A percentile compares a stretch with the other conserved stretches of the same genome.
Conservation (phyloP, 1,140 invertebrate genomes). For the Aphelenchoides fujianensis region DNA sequence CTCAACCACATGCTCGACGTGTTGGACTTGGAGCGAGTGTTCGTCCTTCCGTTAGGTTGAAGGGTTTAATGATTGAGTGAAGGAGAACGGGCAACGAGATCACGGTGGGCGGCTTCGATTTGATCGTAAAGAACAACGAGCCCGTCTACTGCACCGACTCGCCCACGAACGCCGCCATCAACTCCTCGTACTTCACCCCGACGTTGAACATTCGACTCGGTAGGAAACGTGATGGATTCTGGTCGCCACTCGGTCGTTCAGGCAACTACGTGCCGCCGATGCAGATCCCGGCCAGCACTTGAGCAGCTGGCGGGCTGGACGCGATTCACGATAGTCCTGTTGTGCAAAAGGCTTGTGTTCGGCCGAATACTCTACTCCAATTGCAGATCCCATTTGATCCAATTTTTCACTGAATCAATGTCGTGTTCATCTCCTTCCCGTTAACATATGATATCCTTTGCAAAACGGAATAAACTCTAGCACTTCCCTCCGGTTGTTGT, state of each 20-base stretch:
- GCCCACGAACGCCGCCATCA: conserved; percentile 29
- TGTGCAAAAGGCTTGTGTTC: no score
- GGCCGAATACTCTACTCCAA: no score
- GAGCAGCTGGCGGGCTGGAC: no score
- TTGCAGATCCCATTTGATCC: no score
- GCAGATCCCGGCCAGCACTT: not conserved
- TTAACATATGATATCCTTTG: no score
- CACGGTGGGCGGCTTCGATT: conserved; percentile 49
- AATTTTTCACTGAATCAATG: no score
- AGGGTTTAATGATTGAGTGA: conserved; percentile 19
- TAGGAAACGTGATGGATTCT: conserved; percentile 2
- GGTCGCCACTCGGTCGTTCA: conserved; percentile 7
- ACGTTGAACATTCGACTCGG: conserved; percentile 48
- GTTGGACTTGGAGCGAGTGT: conserved; percentile 66
- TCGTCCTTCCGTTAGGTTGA: not conserved
- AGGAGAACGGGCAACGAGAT: conserved; percentile 43
- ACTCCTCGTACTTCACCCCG: conserved; percentile 31
- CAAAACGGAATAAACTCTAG: no score
- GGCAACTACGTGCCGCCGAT: conserved; percentile 17
- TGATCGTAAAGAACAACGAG: conserved; percentile 45
- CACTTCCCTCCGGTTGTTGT: no score
- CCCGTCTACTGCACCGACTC: conserved; percentile 32
- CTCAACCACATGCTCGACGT: conserved; percentile 66
- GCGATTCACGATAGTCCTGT: no score
- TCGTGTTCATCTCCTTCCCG: no score